A percentile compares a stretch with the other conserved stretches of the same genome.
phyloP scores from a whole-genome alignment of 2,797 vertebrate species.

The Tenualosa ilisha region DNA sequence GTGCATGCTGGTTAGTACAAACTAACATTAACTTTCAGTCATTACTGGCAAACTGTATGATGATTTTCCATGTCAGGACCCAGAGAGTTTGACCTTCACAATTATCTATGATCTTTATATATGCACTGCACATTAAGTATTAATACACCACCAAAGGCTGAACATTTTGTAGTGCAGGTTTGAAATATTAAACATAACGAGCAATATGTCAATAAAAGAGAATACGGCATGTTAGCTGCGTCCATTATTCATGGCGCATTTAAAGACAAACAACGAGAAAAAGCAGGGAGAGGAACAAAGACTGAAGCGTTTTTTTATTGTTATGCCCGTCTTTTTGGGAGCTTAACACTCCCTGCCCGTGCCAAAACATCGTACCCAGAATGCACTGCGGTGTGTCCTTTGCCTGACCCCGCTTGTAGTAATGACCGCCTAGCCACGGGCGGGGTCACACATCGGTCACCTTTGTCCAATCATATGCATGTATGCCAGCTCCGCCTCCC shows the following conservation, averaged over 20 bases:
- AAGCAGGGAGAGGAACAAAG: slow-evolving; percentile 29
- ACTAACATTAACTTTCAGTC: too few relatives aligned
- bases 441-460: slow-evolving; percentile 50
- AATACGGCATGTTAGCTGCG: neutral
- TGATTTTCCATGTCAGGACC: too few relatives aligned
- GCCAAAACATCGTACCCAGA: slow-evolving; percentile 58
- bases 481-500: neutral
- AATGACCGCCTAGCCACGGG: slow-evolving; percentile 55
- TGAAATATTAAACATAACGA: neutral
- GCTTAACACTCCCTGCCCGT: slow-evolving; percentile 36
- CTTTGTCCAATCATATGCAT: slow-evolving; percentile 62
- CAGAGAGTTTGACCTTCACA: neutral
- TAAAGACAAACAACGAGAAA: slow-evolving; percentile 1
- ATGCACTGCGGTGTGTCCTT: slow-evolving; percentile 68
- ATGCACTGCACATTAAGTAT: neutral
- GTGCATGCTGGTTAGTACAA: too few relatives aligned
- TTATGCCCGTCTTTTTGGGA: neutral
- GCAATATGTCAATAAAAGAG: neutral
- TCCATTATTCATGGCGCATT: neutral
- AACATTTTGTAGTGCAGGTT: neutral
- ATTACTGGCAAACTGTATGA: too few relatives aligned
- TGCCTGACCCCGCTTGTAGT: slow-evolving; percentile 64
- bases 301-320: slow-evolving; percentile 12
- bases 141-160: neutral
- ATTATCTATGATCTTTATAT: neutral